Evolutionary conservation across 2,113 vertebrate species (phyloP).

Genomic region (Rhagologus leucostigma): DNA sequence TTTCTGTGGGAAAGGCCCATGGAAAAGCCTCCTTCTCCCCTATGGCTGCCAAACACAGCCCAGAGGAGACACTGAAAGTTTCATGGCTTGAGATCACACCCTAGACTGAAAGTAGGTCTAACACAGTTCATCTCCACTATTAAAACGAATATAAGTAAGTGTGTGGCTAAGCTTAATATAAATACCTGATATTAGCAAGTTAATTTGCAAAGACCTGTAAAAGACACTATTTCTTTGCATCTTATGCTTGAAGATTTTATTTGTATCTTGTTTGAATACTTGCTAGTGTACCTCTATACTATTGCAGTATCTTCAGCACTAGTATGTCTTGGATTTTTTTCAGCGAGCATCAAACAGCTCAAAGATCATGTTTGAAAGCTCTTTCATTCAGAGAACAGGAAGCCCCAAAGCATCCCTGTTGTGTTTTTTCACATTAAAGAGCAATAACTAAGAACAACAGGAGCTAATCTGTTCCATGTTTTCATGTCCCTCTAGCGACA

Average conservation of each 20-base stretch:
- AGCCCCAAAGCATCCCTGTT: not conserved
- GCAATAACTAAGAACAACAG: conserved; percentile 19
- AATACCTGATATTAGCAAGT: not conserved
- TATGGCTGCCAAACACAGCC: rapidly evolving
- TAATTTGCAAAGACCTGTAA: not conserved
- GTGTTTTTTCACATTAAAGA: not conserved
- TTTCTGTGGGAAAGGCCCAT: not conserved
- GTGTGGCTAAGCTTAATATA: not conserved
- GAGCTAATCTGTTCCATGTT: not conserved
- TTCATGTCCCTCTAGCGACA: conserved; percentile 9
- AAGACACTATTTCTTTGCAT: not conserved
- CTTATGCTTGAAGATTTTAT: not conserved
- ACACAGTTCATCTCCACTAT: not conserved
- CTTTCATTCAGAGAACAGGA: not conserved
- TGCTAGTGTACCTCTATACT: not conserved
- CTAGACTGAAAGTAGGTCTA: not conserved
- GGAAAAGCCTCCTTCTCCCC: not conserved
- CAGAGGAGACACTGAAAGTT: not conserved
- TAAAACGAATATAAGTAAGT: not conserved
- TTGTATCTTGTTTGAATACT: not conserved
- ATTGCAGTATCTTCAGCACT: not conserved
- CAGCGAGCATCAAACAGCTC: not conserved
- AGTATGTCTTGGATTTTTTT: not conserved
- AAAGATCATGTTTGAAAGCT: not conserved
- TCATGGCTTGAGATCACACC: not conserved